phyloP scores from a whole-genome alignment of 2,113 vertebrate genomes.

The Notarius quadriscutis region DNA sequence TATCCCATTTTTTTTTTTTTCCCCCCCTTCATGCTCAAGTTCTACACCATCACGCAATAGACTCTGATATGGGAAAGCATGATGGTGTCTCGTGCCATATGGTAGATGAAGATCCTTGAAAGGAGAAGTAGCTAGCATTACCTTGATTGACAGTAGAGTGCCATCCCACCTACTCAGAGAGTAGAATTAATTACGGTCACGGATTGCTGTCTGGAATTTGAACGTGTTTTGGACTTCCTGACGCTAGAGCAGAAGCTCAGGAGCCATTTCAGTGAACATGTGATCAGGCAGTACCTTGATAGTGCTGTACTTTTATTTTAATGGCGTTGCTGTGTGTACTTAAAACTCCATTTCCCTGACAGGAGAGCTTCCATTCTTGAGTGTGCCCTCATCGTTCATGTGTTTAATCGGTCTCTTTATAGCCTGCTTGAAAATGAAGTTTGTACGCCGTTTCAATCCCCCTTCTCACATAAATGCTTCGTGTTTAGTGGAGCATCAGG shows the following conservation, averaged over 20 bases:
- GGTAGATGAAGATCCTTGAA: neutral
- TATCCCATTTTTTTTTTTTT: neutral
- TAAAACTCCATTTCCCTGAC: neutral
- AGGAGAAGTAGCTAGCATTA: neutral
- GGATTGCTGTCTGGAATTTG: neutral
- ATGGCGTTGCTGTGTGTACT: neutral
- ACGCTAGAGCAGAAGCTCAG: neutral
- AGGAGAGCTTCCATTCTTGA: neutral
- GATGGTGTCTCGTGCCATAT: neutral
- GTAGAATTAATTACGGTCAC: neutral
- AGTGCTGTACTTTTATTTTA: neutral
- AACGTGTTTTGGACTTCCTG: neutral
- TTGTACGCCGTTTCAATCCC: neutral
- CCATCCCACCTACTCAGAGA: neutral
- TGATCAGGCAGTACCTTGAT: neutral
- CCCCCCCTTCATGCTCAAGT: neutral
- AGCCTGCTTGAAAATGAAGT: neutral
- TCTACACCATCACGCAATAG: neutral
- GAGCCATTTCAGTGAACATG: neutral
- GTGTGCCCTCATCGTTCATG: neutral
- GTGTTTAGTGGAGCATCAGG: constrained; percentile 24
- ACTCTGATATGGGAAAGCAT: neutral
- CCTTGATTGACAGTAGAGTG: neutral
- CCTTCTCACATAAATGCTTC: constrained; percentile 35
- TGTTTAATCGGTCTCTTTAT: neutral